Evolutionary conservation across 2,888 invertebrate species (phyloP), one percentile per base, ranked within the genome.

Genomic region (Dusona sp.): DNA sequence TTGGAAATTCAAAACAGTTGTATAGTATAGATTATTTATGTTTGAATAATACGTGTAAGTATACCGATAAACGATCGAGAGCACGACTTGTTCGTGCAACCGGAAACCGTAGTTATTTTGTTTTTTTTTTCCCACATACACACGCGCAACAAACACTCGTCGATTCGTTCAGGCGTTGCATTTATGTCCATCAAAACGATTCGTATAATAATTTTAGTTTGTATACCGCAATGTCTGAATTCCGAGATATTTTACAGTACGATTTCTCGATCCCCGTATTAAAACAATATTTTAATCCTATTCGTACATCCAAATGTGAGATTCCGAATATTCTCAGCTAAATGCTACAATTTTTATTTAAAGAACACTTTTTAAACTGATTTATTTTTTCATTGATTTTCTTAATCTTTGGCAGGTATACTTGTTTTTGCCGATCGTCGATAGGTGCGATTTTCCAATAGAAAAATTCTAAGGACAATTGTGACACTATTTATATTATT

Each of bases 21-120:
- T 75, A 67, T 51, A 19, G 22, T 38, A 54, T 6, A 33, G 38
- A 82, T 72, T 29, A 82, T 82, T 83, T 64, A 72, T 78, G 82
- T 79, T 81, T 81, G 82, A 85, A 79, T 68, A 77, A 85, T 67
- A 73, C 36, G 45, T 57, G 81, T 29, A 65, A 75, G 48, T 42
- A 73, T 65, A 77, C 48, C 73, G 75, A 85, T 81, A 78, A 81
- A 81, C 73, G 78, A 68, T 57, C 36, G 74, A 57, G 73, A 79
- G 68, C 78, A 74, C 70, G 68, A 82, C 72, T 68, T 51, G 54
- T 22, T 83, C 79, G 75, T 29, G 85, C 78, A 79, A 83, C 82
- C 85, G 79, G 68, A 83, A 85, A 79, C 79, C 79, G 48, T 45
- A 42, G 67, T 78, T 78, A 54, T 38, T 61, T 45, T 64, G 13